phyloP scores from a whole-genome alignment of 2,113 vertebrate genomes.

The Limanda limanda region DNA sequence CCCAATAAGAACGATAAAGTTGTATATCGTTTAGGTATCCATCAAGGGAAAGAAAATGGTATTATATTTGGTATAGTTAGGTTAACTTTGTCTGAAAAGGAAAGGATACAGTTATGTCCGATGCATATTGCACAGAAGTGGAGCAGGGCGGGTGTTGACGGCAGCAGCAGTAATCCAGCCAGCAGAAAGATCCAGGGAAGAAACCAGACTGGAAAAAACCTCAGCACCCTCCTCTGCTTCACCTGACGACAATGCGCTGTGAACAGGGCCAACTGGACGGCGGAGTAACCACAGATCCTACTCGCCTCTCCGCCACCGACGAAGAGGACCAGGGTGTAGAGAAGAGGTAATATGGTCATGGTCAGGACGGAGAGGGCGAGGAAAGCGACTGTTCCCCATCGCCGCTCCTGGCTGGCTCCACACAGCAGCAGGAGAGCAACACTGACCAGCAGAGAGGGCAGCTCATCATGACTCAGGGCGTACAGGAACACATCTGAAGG shows the following conservation, averaged over 20 bases:
- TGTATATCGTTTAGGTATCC: too few species aligned
- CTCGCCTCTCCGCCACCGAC: conserved; percentile 74
- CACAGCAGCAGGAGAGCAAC: conserved; percentile 78
- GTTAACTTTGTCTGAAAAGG: neutral
- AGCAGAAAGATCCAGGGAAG: conserved; percentile 84
- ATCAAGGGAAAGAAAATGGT: neutral
- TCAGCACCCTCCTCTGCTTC: conserved; percentile 66
- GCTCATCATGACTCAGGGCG: conserved; percentile 83
- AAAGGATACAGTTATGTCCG: conserved; percentile 87
- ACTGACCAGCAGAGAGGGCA: conserved; percentile 82
- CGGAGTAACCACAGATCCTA: conserved; percentile 84
- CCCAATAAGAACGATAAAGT: too few species aligned
- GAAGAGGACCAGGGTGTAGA: conserved; percentile 84
- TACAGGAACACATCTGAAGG: conserved; percentile 84
- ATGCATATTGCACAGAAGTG: conserved; percentile 87
- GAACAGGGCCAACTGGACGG: conserved; percentile 85
- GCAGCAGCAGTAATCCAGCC: conserved; percentile 78
- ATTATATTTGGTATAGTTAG: neutral
- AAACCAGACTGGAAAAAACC: conserved; percentile 75
- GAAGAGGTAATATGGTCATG: conserved; percentile 71
- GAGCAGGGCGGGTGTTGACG: conserved; percentile 82
- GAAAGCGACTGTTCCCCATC: conserved; percentile 85
- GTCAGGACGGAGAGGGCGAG: conserved; percentile 82
- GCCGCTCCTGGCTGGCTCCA: conserved; percentile 83
- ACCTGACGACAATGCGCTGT: conserved; percentile 79